Base-by-base conservation (phyloP, 2,797 vertebrate genomes). In the Ataeniobius toweri region DNA sequence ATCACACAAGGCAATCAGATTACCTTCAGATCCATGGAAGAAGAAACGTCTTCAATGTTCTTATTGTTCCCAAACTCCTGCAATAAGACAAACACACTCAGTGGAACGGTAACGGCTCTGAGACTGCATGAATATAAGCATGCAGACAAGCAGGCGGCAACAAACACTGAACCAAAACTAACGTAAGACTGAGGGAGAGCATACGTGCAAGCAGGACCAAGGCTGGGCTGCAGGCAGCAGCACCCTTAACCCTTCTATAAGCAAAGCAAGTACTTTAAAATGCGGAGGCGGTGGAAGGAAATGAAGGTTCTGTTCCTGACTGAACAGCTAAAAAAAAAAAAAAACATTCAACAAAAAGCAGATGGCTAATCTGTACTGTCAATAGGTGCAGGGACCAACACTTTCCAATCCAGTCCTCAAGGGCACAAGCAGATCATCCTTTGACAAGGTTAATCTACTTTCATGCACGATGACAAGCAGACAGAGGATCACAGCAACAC, bases 1-100 rank as follows among this genome's bases (percentile, higher is more conserved):
- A 44, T 28, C 20, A 53, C 10, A 7, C 31, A 8, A 3, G 5
- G 51, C n/a, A 6, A 41, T 75, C 5, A 44, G 7, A 53, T 71
- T 85, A 95, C 95, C 95, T 96, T 93, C 20, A 84, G 51, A 56
- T 95, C 87, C 16, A 82, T 56, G 56, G 79, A 91, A 48, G 79
- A 86, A 6, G 90, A 90, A 5, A 59, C 71, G 0, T 78, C 89
- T 36, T 85, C 83, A 0, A 69, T 51, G 14, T 80, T 89, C 71
- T 92, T 87, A 67, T 83, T 86, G 55, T 63, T 80, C 55, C 89
- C 89, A 22, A 92, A 92, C 44, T 89, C 89, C 93, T 93, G 85
- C 51, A 85, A 78, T 13, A 53, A 71, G 75, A 86, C 75, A 61
- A 2, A 50, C 14, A 51, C 55, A 51, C 36, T 85, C 26, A 83